Conservation (phyloP, 2,113 vertebrate genomes). For the Oryzias melastigma region DNA sequence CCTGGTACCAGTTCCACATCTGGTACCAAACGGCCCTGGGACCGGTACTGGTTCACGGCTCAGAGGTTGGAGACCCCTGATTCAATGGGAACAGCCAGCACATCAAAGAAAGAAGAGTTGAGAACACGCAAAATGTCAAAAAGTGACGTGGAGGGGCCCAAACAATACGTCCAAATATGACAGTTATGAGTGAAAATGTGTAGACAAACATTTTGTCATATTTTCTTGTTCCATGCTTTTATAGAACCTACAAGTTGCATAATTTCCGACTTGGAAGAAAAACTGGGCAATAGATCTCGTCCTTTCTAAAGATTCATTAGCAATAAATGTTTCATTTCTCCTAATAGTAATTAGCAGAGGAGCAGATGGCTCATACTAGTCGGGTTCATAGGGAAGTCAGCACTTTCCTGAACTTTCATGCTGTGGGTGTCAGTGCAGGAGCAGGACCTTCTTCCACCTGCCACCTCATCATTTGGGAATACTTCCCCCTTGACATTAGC, state of each 20-base stretch:
- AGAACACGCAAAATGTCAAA: too few species aligned
- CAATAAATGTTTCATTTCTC: conserved; percentile 38
- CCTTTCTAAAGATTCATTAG: conserved; percentile 35
- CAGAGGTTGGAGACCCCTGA: too few species aligned
- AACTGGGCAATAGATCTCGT: conserved; percentile 32
- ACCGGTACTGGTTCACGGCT: too few species aligned
- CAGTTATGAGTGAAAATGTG: too few species aligned
- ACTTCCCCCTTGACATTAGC: conserved; percentile 71
- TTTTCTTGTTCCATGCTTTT: too few species aligned
- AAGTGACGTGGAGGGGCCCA: too few species aligned
- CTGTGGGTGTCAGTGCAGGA: conserved; percentile 63
- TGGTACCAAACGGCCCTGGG: too few species aligned
- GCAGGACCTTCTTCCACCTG: conserved; percentile 70
- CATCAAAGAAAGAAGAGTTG: too few species aligned
- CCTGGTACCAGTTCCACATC: too few species aligned
- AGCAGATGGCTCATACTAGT: conserved; percentile 73
- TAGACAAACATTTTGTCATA: too few species aligned
- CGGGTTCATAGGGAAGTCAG: conserved; percentile 65
- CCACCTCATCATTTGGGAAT: conserved; percentile 67
- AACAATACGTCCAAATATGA: too few species aligned
- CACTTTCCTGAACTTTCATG: conserved; percentile 70
- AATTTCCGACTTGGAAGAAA: conserved; percentile 7
- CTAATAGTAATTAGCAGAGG: conserved; percentile 44
- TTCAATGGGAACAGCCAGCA: too few species aligned
- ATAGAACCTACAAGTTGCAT: conserved; percentile 23